Evolutionary conservation across 2,113 vertebrate species (phyloP).

Genomic region (Cyanoramphus novaezelandiae): DNA sequence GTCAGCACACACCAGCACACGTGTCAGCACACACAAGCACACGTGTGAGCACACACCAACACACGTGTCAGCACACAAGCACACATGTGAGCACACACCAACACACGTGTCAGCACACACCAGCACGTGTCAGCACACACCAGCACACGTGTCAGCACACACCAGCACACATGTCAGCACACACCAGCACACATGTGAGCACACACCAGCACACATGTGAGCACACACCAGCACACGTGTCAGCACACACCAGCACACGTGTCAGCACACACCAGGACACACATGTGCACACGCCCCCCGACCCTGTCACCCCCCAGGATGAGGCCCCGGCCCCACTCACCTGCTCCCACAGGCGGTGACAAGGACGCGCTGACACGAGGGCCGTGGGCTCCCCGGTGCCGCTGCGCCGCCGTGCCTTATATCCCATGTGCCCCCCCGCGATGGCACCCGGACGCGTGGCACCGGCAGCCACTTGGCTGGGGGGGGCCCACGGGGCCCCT

Average conservation of each 20-base stretch:
- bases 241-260: rapidly evolving
- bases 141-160: no score
- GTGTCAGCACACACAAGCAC: no score
- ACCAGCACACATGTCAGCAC: no score
- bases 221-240: rapidly evolving
- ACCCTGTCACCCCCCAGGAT: background rate
- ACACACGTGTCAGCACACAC: no score
- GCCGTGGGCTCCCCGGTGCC: background rate
- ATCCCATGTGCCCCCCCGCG: background rate
- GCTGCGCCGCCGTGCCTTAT: background rate
- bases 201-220: background rate
- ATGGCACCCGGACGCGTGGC: background rate
- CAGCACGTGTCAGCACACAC: no score
- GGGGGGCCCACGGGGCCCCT: background rate
- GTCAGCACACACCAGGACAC: no score
- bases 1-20: no score
- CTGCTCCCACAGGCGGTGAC: background rate
- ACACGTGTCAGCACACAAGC: no score
- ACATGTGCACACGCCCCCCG: rapidly evolving
- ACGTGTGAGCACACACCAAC: no score
- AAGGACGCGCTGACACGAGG: no score
- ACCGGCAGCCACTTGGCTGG: background rate
- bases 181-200: no score
- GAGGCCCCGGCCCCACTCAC: background rate
- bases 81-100: no score